Conservation (phyloP, 2,797 vertebrate genomes). For the Oreochromis grahami region DNA sequence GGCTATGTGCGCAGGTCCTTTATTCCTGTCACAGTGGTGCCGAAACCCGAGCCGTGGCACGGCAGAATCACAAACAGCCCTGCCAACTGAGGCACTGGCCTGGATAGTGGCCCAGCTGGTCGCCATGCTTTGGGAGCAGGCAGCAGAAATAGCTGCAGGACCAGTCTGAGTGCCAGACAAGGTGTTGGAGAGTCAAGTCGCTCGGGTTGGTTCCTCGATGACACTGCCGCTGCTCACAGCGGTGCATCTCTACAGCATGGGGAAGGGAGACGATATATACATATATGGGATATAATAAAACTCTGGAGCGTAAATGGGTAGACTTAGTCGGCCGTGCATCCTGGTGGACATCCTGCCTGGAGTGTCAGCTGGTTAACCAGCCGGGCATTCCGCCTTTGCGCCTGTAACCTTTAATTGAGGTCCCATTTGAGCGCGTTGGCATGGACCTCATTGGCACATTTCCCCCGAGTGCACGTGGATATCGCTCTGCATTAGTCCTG, state of each 20-base stretch:
- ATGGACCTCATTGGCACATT: neutral
- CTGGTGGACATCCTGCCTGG: neutral
- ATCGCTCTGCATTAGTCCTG: neutral
- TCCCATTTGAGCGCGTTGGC: neutral
- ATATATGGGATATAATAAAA: neutral
- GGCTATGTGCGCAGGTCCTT: neutral
- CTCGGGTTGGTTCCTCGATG: neutral
- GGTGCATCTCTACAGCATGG: neutral
- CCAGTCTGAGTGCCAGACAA: neutral
- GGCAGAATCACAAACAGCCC: neutral
- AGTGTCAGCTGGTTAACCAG: neutral
- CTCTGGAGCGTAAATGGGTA: neutral
- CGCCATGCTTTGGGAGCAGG: neutral
- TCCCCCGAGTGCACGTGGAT: neutral
- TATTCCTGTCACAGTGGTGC: neutral
- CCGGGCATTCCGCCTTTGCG: rapidly evolving
- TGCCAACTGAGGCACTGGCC: neutral
- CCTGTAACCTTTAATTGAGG: neutral
- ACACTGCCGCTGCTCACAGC: neutral
- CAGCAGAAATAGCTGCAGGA: neutral
- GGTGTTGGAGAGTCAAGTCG: neutral
- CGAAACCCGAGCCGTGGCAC: neutral
- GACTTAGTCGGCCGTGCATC: neutral
- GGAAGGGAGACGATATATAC: neutral
- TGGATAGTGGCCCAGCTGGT: neutral